Percentiles rank a stretch among this genome's conserved stretches.
phyloP scores from a whole-genome alignment of 2,797 vertebrate genomes.

The Otus scops region DNA sequence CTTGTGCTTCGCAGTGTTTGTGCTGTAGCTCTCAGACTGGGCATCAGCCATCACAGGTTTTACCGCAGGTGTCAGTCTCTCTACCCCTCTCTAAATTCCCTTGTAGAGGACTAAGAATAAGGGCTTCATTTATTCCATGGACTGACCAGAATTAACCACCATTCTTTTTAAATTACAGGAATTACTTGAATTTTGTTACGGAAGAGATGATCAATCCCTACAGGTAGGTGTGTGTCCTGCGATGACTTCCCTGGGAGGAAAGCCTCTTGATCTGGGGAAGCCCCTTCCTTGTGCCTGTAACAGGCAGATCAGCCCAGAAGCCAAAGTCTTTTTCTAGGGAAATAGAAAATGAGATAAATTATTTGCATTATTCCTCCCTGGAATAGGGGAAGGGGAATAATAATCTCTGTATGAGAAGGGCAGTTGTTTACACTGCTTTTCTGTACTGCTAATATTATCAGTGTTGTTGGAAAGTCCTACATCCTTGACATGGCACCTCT shows the following conservation, averaged over 20 bases:
- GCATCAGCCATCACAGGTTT: not conserved
- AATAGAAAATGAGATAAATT: not conserved
- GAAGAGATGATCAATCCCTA: conserved; percentile 99
- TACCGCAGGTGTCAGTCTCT: not conserved
- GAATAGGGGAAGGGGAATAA: not conserved
- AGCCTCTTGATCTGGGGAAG: not conserved
- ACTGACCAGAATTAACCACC: not conserved
- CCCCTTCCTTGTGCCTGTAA: accelerated
- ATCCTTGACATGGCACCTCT: conserved; percentile 8
- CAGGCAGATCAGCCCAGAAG: not conserved
- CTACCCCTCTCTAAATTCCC: not conserved
- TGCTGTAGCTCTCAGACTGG: not conserved
- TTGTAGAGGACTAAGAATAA: not conserved
- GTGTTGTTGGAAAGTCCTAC: not conserved
- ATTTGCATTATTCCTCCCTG: not conserved
- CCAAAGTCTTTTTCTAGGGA: not conserved
- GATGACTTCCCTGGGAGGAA: not conserved
- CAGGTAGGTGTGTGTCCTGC: conserved; percentile 79
- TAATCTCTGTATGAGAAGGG: not conserved
- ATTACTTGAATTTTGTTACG: conserved; percentile 97
- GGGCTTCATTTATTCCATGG: not conserved
- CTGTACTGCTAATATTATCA: not conserved
- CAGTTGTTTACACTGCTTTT: not conserved
- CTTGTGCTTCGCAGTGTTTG: not conserved
- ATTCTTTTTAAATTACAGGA: conserved; percentile 79